Conservation (phyloP, 2,113 vertebrate genomes). For the Oryzias melastigma region DNA sequence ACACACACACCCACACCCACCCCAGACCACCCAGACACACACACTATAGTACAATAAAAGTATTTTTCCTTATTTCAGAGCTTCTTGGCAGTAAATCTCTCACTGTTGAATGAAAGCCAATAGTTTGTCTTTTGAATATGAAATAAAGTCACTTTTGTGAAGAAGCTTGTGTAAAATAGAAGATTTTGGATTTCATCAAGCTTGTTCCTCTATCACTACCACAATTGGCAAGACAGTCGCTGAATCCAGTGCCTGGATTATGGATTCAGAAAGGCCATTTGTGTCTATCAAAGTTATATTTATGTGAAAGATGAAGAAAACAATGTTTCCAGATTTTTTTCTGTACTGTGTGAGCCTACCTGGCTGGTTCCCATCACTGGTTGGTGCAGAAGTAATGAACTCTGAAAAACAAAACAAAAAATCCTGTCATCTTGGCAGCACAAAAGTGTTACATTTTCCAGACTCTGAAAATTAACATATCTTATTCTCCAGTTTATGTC, state of each 20-base stretch:
- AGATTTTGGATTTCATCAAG: too few relatives aligned
- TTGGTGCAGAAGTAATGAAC: slow-evolving; percentile 27
- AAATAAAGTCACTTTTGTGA: too few relatives aligned
- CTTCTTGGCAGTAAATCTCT: too few relatives aligned
- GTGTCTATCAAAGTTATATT: background rate
- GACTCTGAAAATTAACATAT: background rate
- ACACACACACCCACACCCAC: too few relatives aligned
- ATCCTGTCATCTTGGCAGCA: slow-evolving; percentile 11
- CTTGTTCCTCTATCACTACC: too few relatives aligned
- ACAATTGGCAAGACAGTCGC: too few relatives aligned
- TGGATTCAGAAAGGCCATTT: background rate
- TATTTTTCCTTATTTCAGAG: background rate
- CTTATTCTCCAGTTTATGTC: background rate
- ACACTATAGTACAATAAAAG: background rate
- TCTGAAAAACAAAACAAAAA: slow-evolving; percentile 37
- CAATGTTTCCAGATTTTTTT: background rate
- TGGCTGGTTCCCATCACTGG: slow-evolving; percentile 18
- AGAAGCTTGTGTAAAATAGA: too few relatives aligned
- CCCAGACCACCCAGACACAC: too few relatives aligned
- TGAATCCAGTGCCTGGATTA: too few relatives aligned
- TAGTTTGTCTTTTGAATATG: too few relatives aligned
- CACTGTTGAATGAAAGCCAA: too few relatives aligned
- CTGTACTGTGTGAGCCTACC: slow-evolving; percentile 43
- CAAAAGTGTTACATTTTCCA: too few relatives aligned
- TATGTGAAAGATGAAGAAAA: background rate